Base-by-base conservation (phyloP, 2,888 invertebrate genomes). In the Sialis lutaria region DNA sequence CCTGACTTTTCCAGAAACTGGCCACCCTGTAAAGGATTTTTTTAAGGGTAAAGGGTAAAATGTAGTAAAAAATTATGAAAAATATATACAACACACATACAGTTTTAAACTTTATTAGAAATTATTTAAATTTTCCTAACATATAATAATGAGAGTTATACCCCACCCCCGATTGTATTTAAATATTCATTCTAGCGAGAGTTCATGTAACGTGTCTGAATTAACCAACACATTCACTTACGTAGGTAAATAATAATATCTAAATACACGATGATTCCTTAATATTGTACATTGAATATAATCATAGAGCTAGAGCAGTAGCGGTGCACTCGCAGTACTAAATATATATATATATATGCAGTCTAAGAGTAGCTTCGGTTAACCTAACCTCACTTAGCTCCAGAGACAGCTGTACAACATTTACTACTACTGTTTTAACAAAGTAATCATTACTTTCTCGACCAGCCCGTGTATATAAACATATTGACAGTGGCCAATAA, bases 101-200 rank as follows among this genome's bases (percentile, higher is more conserved):
- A 33, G 34, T 40, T 46, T 46, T 46, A 46, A 40, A 46, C 46
- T 46, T 46, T 46, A 46, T 46, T 46, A 46, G 46, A 46, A 46
- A 46, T 46, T 31, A 32, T 40, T 46, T 46, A 35, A 33, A 46
- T 46, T 46, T 41, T 34, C 46, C 46, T 46, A 46, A 46, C 46
- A 46, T 46, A 46, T 41, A 46, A 44, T 37, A 44, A 46, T 46
- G 46, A 46, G 46, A 46, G 33, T 46, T 41, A 46, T 46, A 33
- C 33, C 42, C 46, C 40, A 34, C 33, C 46, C 46, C 46, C 46
- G 31, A 40, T 46, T 46, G 32, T 46, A 46, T 46, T 46, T 46
- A 40, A 40, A 12, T 46, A 32, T 33, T 40, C 12, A 40, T 40
- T 34, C 33, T 40, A 46, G 46, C 34, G 41, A 40, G 42, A 42